phyloP scores from a whole-genome alignment of 2,113 vertebrate genomes.

The Zosterops hypoxanthus region DNA sequence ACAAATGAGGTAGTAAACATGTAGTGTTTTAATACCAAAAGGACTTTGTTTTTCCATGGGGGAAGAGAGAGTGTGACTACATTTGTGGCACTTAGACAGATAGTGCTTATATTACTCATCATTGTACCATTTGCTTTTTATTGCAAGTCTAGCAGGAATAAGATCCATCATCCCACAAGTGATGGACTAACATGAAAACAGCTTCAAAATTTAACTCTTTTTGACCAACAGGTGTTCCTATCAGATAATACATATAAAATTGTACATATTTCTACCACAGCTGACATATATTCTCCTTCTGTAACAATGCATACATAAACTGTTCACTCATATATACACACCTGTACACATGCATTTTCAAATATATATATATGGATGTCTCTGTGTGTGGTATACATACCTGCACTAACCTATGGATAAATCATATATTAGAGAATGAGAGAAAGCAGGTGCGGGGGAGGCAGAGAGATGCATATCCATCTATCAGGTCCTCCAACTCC shows the following conservation, averaged over 20 bases:
- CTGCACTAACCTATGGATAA: background rate
- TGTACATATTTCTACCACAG: background rate
- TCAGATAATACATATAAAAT: background rate
- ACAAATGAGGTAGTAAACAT: background rate
- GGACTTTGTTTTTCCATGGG: background rate
- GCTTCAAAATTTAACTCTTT: background rate
- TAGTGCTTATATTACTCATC: background rate
- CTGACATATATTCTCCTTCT: background rate
- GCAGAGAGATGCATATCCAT: background rate
- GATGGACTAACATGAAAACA: background rate
- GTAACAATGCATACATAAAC: background rate
- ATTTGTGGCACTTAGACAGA: background rate
- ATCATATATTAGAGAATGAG: background rate
- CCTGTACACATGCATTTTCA: background rate
- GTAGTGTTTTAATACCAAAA: background rate
- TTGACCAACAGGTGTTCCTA: background rate
- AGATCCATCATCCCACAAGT: background rate
- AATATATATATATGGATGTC: background rate
- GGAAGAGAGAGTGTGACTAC: background rate
- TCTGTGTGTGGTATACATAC: accelerated
- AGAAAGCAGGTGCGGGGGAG: accelerated
- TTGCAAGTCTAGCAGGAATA: background rate
- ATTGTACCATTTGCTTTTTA: background rate
- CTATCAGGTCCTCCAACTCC: background rate
- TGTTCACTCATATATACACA: background rate